Conservation (phyloP, 2,797 vertebrate genomes). For the Astyanax mexicanus region DNA sequence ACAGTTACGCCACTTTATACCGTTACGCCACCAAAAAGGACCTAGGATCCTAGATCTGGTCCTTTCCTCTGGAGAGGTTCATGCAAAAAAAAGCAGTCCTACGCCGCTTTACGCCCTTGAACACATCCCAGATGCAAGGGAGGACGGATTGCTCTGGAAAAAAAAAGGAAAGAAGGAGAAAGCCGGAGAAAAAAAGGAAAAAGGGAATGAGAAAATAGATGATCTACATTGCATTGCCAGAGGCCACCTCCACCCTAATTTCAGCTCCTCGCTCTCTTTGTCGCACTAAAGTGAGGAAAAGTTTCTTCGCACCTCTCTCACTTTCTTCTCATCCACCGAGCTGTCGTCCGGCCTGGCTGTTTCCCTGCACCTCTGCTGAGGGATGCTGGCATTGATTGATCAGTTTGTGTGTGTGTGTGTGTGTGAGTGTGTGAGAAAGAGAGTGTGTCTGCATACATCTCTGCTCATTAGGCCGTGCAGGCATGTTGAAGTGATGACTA, state of each 20-base stretch:
- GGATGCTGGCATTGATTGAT: conserved; percentile 29
- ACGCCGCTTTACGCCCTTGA: conserved; percentile 51
- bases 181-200: conserved; percentile 37
- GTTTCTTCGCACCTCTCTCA: conserved; percentile 10
- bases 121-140: conserved; percentile 55
- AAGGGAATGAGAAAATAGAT: conserved; percentile 63
- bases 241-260: conserved; percentile 61
- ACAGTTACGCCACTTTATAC: not conserved
- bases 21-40: not conserved
- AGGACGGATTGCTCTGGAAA: conserved; percentile 53
- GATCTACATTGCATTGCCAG: conserved; percentile 63
- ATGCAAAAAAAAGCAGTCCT: conserved; percentile 13
- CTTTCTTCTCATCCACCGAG: not conserved
- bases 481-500: too few relatives aligned
- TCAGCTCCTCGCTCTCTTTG: conserved; percentile 55
- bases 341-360: not conserved
- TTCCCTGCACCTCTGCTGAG: not conserved
- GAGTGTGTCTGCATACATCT: not conserved
- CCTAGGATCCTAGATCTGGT: conserved; percentile 9
- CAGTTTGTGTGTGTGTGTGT: not conserved
- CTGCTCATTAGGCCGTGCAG: not conserved
- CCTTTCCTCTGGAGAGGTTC: not conserved
- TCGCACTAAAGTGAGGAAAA: conserved; percentile 44
- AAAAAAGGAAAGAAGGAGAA: conserved; percentile 25
- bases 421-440: not conserved